Evolutionary conservation across 2,113 vertebrate species (phyloP), one percentile per base, ranked within the genome.

Genomic region (Azemiops feae): DNA sequence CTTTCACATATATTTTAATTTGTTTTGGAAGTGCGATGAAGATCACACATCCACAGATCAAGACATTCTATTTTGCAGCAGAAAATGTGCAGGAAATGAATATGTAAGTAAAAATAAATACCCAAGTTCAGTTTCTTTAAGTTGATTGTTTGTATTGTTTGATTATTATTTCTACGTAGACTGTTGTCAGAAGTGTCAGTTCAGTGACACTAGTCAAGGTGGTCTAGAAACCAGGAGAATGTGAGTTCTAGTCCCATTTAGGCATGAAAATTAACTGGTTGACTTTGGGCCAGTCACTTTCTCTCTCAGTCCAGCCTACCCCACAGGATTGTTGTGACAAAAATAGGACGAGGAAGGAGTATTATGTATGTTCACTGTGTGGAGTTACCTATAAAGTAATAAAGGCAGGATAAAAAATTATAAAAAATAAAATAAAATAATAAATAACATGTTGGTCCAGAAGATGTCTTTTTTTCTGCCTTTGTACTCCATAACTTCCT

Each of bases 1-100:
- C 90, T 25, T 53, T 9, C 30, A 23, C 43, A 22, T 81, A 50
- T 74, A 27, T 27, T 81, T 69, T 9, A 5, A 87, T 85, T 2
- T 97, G 95, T 95, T 95, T 55, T 74, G 30, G 1, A 96, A 99
- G 99, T 96, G 99, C 99, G 20, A 98, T 99, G 94, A 99, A 99
- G 98, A 98, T 99, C 91, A 99, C 98, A 94, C 99, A 99, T 95
- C 98, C 98, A 55, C 98, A 99, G 88, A 98, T 99, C 97, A 99
- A 99, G 98, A 98, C 98, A 94, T 99, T 99, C 97, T 99, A 99
- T 96, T 99, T 99, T 96, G 99, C 99, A 2, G 99, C 99, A 88
- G 99, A 99, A 96, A 99, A 97, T 97, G 96, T 96, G 10, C 98
- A 99, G 85, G 99, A 99, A 95, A 99, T 99, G 99, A 99, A 98